phyloP scores from a whole-genome alignment of 2,888 invertebrate species.

The Marasmarcha lunaedactyla region DNA sequence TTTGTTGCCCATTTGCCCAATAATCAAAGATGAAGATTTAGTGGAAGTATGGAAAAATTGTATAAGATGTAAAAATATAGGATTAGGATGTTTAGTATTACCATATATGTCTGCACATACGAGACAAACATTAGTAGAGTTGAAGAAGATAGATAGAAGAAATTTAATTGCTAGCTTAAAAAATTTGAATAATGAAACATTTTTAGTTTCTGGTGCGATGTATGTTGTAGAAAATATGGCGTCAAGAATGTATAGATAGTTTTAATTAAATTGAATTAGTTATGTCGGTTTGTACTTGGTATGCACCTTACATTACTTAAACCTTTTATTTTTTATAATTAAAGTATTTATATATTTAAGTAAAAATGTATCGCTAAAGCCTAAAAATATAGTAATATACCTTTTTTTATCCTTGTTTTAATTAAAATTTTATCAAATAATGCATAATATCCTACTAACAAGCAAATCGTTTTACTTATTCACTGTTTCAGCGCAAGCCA shows the following conservation, averaged over 20 bases:
- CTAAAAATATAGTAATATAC: no score
- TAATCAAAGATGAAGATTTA: constrained; percentile 54
- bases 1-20: constrained; percentile 52
- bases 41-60: constrained; percentile 60
- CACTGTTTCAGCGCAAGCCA: no score
- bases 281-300: no score
- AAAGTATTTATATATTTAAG: no score
- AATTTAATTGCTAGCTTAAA: constrained; percentile 54
- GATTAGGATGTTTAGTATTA: constrained; percentile 53
- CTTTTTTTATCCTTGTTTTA: no score
- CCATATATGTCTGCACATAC: constrained; percentile 52
- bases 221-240: constrained; percentile 50
- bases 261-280: no score
- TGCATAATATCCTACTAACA: no score
- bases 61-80: constrained; percentile 49
- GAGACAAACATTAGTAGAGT: constrained; percentile 40
- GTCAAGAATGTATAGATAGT: background rate
- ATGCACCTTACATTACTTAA: background rate
- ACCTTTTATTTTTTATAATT: no score
- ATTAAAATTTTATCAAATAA: no score
- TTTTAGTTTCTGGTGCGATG: constrained; percentile 58
- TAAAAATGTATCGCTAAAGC: no score
- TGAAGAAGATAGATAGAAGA: constrained; percentile 54
- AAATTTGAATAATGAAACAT: constrained; percentile 55
- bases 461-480: no score